These are phyloP conservation scores for Theonella swinhoei DNA, from an alignment of 37 sponge, comb jelly and placozoan genomes.

Conservation along the genomic window DNA sequence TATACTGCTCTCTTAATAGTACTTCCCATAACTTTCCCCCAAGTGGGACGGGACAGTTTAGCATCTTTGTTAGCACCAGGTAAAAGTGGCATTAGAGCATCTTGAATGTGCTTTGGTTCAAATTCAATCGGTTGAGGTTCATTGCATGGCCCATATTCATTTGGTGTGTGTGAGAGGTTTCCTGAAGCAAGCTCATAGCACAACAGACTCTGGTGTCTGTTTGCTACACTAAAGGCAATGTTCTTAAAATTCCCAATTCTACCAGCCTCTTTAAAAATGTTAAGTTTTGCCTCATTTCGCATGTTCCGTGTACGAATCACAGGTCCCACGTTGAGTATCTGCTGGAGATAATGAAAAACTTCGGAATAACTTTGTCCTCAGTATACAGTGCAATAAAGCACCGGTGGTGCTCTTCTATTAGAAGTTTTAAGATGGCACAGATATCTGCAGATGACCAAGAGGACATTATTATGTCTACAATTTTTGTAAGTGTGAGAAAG, in stretches of 20 bases:
- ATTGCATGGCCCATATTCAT: conserved; percentile 19
- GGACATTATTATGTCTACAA: conserved; percentile 15
- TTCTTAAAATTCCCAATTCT: conserved; percentile 42
- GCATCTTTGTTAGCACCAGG: conserved; percentile 7
- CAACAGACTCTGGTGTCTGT: conserved; percentile 14
- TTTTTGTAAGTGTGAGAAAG: conserved; percentile 9
- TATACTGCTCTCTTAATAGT: not conserved
- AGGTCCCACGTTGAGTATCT: conserved; percentile 18
- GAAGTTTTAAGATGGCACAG: conserved; percentile 10
- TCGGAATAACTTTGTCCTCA: conserved; percentile 3
- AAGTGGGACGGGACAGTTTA: conserved; percentile 7
- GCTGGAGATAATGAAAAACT: conserved; percentile 33
- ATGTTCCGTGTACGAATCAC: conserved; percentile 48
- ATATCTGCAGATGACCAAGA: conserved; percentile 7
- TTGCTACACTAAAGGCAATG: conserved; percentile 26
- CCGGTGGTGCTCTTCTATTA: conserved; percentile 23
- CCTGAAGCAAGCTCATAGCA: conserved; percentile 28
- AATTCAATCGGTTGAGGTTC: not conserved
- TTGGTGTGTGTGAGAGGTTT: not conserved
- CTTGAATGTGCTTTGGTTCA: not conserved
- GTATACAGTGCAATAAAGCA: conserved; percentile 15
- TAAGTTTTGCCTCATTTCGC: conserved; percentile 45
- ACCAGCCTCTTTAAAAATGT: conserved; percentile 25
- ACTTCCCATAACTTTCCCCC: conserved; percentile 17
- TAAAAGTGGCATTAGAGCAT: not conserved